Evolutionary conservation across 2,888 invertebrate genomes (phyloP), one percentile per base, ranked within the genome.

Genomic region (Drosophila tanythrix): DNA sequence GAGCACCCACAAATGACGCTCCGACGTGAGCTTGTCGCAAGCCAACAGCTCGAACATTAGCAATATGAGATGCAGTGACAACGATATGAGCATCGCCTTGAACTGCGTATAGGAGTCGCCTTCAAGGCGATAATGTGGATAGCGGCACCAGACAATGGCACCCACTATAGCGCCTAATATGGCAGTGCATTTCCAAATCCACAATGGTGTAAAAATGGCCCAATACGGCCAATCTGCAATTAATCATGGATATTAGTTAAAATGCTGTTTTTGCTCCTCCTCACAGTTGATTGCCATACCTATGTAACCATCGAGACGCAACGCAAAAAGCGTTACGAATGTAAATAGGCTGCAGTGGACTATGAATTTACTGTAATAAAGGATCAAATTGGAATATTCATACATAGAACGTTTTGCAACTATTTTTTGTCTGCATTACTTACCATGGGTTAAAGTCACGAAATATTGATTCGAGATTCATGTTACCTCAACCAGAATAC

Each of bases 31-130:
- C 93, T 99, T 98, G 94, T 99, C 98, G 93, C 99, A 99, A 46
- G 98, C 98, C 74, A 99, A 94, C 77, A 99, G 94, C 93, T 99
- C 99, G 94, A 99, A 99, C 97, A 99, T 98, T 33, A 99, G 94
- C 78, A 99, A 94, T 83, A 99, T 97, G 74, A 99, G 94, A 93
- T 99, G 99, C 90, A 99, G 95, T 53, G 98, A 97, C 83, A 99
- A 95, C 75, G 98, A 98, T 92, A 99, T 98, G 72, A 99, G 94
- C 99, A 99, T 99, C 21, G 99, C 98, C 93, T 99, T 99, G 93
- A 98, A 99, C 93, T 99, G 99, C 46, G 98, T 96, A 93, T 99
- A 98, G 8, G 98, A 97, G 94, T 98, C 98, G 81, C 98, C 98
- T 94, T 99, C 99, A 86, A 98, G 94, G 92, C 99, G 96, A 93